These are phyloP conservation scores for Argya squamiceps DNA, from an alignment of 2,797 vertebrate species.

Conservation along the genomic window DNA sequence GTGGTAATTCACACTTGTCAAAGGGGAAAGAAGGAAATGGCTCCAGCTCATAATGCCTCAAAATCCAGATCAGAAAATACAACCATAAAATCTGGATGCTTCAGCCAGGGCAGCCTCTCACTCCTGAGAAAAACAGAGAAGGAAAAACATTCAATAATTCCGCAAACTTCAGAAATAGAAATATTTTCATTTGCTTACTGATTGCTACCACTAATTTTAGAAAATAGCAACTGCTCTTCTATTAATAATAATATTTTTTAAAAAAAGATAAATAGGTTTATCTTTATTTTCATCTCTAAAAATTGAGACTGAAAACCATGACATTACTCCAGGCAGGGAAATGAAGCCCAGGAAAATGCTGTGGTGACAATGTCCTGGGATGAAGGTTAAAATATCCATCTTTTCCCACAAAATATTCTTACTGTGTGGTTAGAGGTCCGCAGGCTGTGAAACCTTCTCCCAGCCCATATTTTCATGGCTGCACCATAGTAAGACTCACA, in stretches of 20 bases:
- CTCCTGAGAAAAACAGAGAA: not conserved
- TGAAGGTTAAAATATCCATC: not conserved
- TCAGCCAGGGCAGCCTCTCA: not conserved
- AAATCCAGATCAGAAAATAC: not conserved
- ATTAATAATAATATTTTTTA: not conserved
- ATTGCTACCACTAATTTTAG: not conserved
- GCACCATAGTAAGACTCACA: not conserved
- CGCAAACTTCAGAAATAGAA: not conserved
- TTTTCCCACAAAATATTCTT: not conserved
- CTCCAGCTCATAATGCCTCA: not conserved
- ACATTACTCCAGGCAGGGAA: not conserved
- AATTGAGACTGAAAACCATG: not conserved
- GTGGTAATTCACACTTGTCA: not conserved
- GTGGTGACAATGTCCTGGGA: not conserved
- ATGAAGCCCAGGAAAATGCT: not conserved
- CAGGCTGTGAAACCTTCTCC: not conserved
- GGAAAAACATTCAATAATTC: not conserved
- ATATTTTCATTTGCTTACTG: not conserved
- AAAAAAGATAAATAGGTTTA: not conserved
- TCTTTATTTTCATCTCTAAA: not conserved
- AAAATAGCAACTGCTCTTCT: not conserved
- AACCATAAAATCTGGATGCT: not conserved
- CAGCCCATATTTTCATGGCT: not conserved
- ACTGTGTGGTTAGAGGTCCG: not conserved
- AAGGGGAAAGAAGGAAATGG: not conserved